Evolutionary conservation across 2,888 invertebrate species (phyloP).

Genomic region (Lagria hirta): DNA sequence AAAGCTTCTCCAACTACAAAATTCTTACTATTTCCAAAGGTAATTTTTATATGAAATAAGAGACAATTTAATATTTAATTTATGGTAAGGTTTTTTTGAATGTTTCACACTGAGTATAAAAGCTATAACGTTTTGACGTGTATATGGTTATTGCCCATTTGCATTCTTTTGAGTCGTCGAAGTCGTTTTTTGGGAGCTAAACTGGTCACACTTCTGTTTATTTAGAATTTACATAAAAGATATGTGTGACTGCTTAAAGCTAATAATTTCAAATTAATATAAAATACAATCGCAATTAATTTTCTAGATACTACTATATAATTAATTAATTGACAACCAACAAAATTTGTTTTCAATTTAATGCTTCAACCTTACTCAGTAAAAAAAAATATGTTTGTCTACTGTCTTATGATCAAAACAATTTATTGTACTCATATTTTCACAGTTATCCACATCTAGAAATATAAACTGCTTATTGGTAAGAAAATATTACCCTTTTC

Average conservation of each 20-base stretch:
- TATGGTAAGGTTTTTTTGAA: constrained; percentile 23
- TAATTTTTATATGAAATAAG: constrained; percentile 26
- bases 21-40: constrained; percentile 25
- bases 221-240: constrained; percentile 28
- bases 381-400: too few species aligned
- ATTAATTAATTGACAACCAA: constrained; percentile 23
- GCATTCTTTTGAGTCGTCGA: constrained; percentile 26
- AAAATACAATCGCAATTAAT: constrained; percentile 36
- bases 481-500: too few species aligned
- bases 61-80: constrained; percentile 30
- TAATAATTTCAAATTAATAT: constrained; percentile 39
- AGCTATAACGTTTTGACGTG: constrained; percentile 33
- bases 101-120: constrained; percentile 30
- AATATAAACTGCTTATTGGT: too few species aligned
- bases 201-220: constrained; percentile 29
- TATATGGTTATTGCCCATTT: constrained; percentile 33
- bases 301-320: constrained; percentile 19
- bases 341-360: constrained; percentile 23
- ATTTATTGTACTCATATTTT: too few species aligned
- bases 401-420: too few species aligned
- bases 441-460: too few species aligned
- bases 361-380: too few species aligned
- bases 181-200: constrained; percentile 24
- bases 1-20: constrained; percentile 20
- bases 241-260: constrained; percentile 36